Evolutionary conservation across 2,113 vertebrate species (phyloP).

Genomic region (Chauna torquata): DNA sequence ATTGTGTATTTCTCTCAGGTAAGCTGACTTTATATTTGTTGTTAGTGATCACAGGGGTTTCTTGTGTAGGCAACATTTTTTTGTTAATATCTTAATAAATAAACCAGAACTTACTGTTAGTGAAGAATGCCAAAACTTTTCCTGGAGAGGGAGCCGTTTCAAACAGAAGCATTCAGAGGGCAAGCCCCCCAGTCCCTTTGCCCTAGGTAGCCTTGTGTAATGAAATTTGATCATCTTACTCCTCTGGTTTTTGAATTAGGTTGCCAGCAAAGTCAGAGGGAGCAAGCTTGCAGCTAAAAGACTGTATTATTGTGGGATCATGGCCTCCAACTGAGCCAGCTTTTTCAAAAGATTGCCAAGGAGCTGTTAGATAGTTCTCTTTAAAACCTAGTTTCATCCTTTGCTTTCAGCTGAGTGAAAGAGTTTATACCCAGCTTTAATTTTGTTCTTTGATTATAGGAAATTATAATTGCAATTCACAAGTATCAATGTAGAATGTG

Average conservation of each 20-base stretch:
- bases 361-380: not conserved
- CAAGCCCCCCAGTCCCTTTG: not conserved
- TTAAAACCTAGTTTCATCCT: not conserved
- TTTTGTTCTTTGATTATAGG: not conserved
- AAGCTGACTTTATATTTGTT: not conserved
- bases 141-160: not conserved
- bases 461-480: not conserved
- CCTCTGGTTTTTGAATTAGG: not conserved
- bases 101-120: not conserved
- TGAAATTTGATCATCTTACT: not conserved
- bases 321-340: not conserved
- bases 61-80: not conserved
- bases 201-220: not conserved
- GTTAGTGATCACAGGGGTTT: not conserved
- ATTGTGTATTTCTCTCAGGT: not conserved
- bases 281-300: not conserved
- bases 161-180: not conserved
- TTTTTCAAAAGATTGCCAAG: not conserved
- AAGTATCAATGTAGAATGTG: not conserved
- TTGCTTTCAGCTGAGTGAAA: not conserved
- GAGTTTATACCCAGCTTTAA: not conserved
- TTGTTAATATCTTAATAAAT: not conserved
- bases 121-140: not conserved
- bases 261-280: not conserved
- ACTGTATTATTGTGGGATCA: accelerated